Evolutionary conservation across 2,888 invertebrate genomes (phyloP), one percentile per base, ranked within the genome.

Genomic region (Orthonevra nobilis): DNA sequence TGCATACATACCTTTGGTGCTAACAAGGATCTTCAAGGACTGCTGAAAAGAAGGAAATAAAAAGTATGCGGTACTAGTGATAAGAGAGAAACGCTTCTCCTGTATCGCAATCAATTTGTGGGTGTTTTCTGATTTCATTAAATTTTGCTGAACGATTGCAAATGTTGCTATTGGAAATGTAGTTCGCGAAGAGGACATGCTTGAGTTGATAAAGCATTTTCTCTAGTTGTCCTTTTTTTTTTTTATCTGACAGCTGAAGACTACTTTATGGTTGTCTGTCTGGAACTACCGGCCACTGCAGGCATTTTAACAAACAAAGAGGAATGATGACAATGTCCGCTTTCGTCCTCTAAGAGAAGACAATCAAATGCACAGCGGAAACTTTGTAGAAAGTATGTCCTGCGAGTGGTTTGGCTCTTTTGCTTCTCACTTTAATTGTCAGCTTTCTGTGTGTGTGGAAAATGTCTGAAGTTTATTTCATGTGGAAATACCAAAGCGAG

Each of bases 371-470:
- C 28, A 70, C 54, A 44, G 32, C 10, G 38, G 9, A 52, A 36
- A 30, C 30, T 66, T 20, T 26, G 19, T 15, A 56, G 54, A 77
- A 52, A 75, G 48, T 15, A 34, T 38, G 32, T 64, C 44, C 58
- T 64, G 40, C 1, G 14, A 38, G 32, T 40, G 40, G 23, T 32
- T 63, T 30, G 48, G 48, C 63, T 56, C 34, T 60, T 70, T 64
- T 44, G 58, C 42, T 70, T 70, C 60, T 64, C 36, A 58, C 40
- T 77, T 77, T 77, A 77, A 77, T 77, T 77, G 77, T 77, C 72
- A 64, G 54, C 52, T 46, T 66, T 72, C 46, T 70, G 14, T 58
- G 17, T 23, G 36, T 28, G 17, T 48, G 19, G 26, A 14, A 14
- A 26, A 32, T 58, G 48, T 44, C 44, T 69, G 56, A 73, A 77